phyloP scores from a whole-genome alignment of 1,140 invertebrate species.

The Gonatopus flavifemur region DNA sequence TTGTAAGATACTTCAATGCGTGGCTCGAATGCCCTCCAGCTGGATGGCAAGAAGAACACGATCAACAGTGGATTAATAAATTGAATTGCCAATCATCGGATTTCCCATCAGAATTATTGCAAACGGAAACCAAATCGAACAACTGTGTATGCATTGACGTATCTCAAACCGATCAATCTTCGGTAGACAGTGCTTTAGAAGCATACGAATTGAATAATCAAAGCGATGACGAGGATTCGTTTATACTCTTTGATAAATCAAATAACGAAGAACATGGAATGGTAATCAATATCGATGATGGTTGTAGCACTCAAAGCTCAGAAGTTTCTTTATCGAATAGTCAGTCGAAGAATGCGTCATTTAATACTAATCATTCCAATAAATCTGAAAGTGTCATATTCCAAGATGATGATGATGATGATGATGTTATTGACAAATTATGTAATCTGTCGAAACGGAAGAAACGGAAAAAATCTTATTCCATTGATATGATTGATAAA shows the following conservation, averaged over 20 bases:
- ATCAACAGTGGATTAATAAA: slow-evolving; percentile 65
- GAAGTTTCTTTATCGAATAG: slow-evolving; percentile 5
- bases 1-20: slow-evolving; percentile 92
- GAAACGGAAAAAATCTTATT: slow-evolving; percentile 34
- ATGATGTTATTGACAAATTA: slow-evolving; percentile 7
- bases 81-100: slow-evolving; percentile 37
- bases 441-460: slow-evolving; percentile 12
- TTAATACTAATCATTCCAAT: neutral
- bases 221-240: slow-evolving; percentile 29
- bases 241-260: slow-evolving; percentile 43
- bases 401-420: slow-evolving; percentile 10
- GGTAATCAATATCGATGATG: slow-evolving; percentile 14
- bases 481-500: slow-evolving; percentile 47
- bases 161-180: slow-evolving; percentile 36
- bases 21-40: slow-evolving; percentile 90
- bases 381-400: slow-evolving; percentile 32
- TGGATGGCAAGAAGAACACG: slow-evolving; percentile 83
- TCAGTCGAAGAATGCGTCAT: slow-evolving; percentile 4
- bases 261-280: slow-evolving; percentile 18
- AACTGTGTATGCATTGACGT: slow-evolving; percentile 40
- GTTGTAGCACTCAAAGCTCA: slow-evolving; percentile 7
- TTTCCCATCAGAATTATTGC: slow-evolving; percentile 37
- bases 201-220: slow-evolving; percentile 32
- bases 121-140: slow-evolving; percentile 28
- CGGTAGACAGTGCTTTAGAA: slow-evolving; percentile 44